Conservation (phyloP, 2,888 invertebrate genomes). For the Drosophila ezoana region DNA sequence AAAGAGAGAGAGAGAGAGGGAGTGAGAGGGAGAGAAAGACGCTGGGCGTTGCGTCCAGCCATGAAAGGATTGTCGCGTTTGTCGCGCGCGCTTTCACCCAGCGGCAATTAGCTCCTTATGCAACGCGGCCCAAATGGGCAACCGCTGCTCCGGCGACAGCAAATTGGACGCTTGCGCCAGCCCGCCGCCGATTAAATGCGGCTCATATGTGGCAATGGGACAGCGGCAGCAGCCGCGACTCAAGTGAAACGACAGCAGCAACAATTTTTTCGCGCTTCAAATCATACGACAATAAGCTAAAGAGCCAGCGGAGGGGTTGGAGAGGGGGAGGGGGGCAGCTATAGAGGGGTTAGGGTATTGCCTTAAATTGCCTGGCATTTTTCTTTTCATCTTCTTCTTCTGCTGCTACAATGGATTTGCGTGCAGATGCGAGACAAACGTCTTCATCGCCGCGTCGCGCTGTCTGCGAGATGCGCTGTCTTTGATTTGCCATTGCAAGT, state of each 20-base stretch:
- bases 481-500: constrained; percentile 32
- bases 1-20: too few species aligned
- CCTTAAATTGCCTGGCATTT: constrained; percentile 2
- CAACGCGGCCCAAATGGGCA: constrained; percentile 34
- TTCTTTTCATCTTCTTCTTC: too few species aligned
- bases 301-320: too few species aligned
- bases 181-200: constrained; percentile 26
- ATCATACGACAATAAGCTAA: constrained; percentile 54
- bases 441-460: constrained; percentile 19
- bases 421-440: constrained; percentile 28
- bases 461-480: constrained; percentile 25
- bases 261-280: constrained; percentile 67
- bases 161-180: constrained; percentile 37
- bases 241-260: constrained; percentile 39
- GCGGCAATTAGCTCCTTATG: constrained; percentile 57
- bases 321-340: neutral
- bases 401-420: constrained; percentile 26
- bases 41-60: constrained; percentile 19
- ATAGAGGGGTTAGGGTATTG: too few species aligned
- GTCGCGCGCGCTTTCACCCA: constrained; percentile 49
- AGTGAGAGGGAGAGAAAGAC: neutral
- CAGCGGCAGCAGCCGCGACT: constrained; percentile 31
- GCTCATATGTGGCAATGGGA: constrained; percentile 67
- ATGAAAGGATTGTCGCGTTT: constrained; percentile 18
- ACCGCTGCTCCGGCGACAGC: constrained; percentile 8